Base-by-base conservation (phyloP, 2,888 invertebrate genomes). In the Scaptodrosophila latifasciaeformis region DNA sequence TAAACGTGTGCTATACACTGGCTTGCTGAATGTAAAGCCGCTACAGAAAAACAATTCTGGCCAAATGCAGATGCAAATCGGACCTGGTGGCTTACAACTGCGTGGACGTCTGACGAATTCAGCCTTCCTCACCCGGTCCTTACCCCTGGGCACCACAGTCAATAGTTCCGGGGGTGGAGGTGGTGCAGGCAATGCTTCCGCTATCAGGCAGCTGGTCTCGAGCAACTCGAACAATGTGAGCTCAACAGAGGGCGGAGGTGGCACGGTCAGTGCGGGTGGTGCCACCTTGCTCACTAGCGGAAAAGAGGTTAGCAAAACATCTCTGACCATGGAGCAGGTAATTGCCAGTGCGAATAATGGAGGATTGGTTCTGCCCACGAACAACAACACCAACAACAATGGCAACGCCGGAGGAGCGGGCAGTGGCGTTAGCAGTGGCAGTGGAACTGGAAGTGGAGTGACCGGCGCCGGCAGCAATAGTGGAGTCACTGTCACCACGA, bases 1-100 rank as follows among this genome's bases (percentile, higher is more conserved):
- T 37, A 86, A 86, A 50, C 83, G 86, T 2, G 85, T 86, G 9
- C 70, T 86, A 13, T 86, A 85, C 58, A 85, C 86, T 12, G 86
- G 84, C 48, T 58, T 86, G 46, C 46, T 86, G 47, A 86, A 86
- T 43, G 76, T 86, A 17, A 83, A 85, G 49, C 82, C 83, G 5
- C 44, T 86, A 51, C 84, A 84, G 45, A 85, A 86, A 67, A 85
- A 85, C 59, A 85, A 84, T 57, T 67, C 82, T 17, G 85, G 85
- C 2, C 85, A 83, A 65, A 81, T 84, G 82, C 85, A 85, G 62
- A 83, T 85, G 83, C 84, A 85, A 46, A 67, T 85, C 30, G 72
- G 82, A 13, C 70, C 84, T 0, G 77, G 72, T 2, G 83, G 82
- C 17, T 51, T 84, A 59, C 76, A 84, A 35, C 57, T 85, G 19